A percentile compares a stretch with the other conserved stretches of the same genome.
phyloP scores from a whole-genome alignment of 2,888 invertebrate species.

The Lymantria monacha region DNA sequence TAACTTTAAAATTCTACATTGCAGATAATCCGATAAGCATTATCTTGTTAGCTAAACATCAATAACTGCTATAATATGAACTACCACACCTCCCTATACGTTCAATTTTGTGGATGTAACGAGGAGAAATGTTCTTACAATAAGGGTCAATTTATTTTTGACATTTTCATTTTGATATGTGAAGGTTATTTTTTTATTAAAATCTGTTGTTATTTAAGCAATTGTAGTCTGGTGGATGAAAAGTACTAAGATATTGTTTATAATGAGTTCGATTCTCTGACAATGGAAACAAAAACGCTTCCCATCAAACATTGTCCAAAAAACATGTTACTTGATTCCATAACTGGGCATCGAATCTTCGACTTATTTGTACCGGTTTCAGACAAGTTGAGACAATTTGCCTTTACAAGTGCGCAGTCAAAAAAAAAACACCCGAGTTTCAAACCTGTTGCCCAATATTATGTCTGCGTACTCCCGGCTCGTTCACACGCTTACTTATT shows the following conservation, averaged over 20 bases:
- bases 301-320: too few species aligned
- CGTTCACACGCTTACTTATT: constrained; percentile 15
- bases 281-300: too few species aligned
- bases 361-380: background rate
- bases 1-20: background rate
- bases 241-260: too few species aligned
- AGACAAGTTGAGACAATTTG: background rate
- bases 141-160: too few species aligned
- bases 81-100: background rate
- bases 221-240: too few species aligned
- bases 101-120: background rate
- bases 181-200: too few species aligned
- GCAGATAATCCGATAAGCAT: constrained; percentile 32
- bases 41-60: constrained; percentile 23
- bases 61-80: constrained; percentile 10
- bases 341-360: background rate
- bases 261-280: too few species aligned
- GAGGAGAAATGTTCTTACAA: too few species aligned
- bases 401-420: background rate
- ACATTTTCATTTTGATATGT: too few species aligned
- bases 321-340: too few species aligned
- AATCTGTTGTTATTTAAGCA: too few species aligned
- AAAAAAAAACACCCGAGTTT: background rate
- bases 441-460: constrained; percentile 2
- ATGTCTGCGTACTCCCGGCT: background rate